Evolutionary conservation across 2,888 invertebrate genomes (phyloP).

Genomic region (Hypolimnas misippus): DNA sequence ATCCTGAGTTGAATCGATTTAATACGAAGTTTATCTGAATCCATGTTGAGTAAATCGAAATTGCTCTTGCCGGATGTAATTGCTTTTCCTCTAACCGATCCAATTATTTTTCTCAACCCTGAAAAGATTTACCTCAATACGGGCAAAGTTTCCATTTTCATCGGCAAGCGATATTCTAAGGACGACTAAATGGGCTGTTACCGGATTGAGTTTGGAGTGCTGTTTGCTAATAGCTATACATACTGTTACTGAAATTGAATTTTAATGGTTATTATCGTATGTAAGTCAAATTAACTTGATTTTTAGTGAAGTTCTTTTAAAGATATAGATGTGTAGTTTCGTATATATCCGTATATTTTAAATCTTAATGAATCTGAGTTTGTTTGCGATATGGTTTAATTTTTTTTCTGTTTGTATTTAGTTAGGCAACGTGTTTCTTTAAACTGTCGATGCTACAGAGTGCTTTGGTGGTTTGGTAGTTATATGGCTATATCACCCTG

Average conservation of each 20-base stretch:
- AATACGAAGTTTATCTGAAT: slow-evolving; percentile 72
- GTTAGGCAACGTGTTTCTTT: no score
- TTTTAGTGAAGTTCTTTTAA: no score
- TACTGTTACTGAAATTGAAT: slow-evolving; percentile 29
- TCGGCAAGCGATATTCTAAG: slow-evolving; percentile 73
- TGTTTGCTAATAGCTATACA: slow-evolving; percentile 33
- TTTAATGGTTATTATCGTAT: slow-evolving; percentile 14
- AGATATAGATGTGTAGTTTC: no score
- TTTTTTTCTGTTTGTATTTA: no score
- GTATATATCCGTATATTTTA: no score
- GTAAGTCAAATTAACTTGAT: no score
- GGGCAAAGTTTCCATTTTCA: slow-evolving; percentile 63
- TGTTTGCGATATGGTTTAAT: neutral
- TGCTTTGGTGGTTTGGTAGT: no score
- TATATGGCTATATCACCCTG: no score
- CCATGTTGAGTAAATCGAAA: slow-evolving; percentile 70
- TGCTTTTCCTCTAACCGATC: slow-evolving; percentile 77
- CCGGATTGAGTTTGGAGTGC: slow-evolving; percentile 34
- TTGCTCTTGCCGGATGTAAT: slow-evolving; percentile 74
- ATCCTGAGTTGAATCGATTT: slow-evolving; percentile 55
- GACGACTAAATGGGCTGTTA: slow-evolving; percentile 41
- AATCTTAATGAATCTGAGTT: no score
- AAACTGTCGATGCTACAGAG: no score
- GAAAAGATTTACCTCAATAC: slow-evolving; percentile 64
- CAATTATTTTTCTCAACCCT: slow-evolving; percentile 80